Conservation (phyloP, 2,113 vertebrate genomes). For the Cariama cristata region DNA sequence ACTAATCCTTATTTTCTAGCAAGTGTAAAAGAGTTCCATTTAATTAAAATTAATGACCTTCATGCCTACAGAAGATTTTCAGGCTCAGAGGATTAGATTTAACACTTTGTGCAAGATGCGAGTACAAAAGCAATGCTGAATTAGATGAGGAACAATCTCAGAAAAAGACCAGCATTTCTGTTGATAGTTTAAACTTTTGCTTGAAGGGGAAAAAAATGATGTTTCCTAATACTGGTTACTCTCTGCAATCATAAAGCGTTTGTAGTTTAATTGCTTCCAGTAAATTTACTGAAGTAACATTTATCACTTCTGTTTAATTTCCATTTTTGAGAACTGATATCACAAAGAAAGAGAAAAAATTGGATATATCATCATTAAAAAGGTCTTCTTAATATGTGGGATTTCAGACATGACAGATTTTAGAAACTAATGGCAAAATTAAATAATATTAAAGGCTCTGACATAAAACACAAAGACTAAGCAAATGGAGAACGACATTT, state of each 20-base stretch:
- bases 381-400: background rate
- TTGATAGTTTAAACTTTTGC: background rate
- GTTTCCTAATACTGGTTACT: background rate
- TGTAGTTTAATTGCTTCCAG: constrained; percentile 44
- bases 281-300: constrained; percentile 25
- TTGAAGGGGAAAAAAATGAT: background rate
- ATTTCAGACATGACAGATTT: constrained; percentile 45
- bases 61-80: constrained; percentile 53
- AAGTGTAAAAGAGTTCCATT: constrained; percentile 54
- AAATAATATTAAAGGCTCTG: constrained; percentile 39
- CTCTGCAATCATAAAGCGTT: background rate
- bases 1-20: constrained; percentile 69
- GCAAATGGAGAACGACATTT: background rate
- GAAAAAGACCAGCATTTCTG: background rate
- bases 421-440: constrained; percentile 64
- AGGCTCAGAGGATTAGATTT: constrained; percentile 56
- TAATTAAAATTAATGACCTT: constrained; percentile 80
- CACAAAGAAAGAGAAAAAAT: background rate
- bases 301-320: background rate
- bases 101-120: constrained; percentile 17
- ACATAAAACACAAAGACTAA: background rate
- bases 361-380: constrained; percentile 21
- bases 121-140: background rate
- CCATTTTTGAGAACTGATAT: constrained; percentile 21
- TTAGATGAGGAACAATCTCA: background rate